Base-by-base conservation (phyloP, 2,113 vertebrate species). In the Larimichthys crocea region DNA sequence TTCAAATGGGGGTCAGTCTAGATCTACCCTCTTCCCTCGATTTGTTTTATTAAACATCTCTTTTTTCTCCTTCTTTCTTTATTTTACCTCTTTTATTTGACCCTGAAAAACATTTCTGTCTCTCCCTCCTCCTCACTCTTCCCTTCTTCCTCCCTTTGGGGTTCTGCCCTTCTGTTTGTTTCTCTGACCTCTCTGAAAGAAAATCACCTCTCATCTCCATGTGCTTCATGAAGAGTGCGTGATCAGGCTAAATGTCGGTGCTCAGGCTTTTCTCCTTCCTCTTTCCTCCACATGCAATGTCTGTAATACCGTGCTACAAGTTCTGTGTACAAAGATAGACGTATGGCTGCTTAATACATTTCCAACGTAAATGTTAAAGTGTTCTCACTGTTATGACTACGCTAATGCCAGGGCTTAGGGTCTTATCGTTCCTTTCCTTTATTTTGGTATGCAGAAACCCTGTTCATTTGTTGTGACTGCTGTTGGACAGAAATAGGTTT, bases 201-300 rank as follows among this genome's bases (percentile, higher is more conserved):
- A 71, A 88, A 79, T 86, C 84, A 87, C 87, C 82, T 83, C 66
- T 86, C 76, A 29, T 86, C 87, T 86, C 63, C 75, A 61, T 85
- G 79, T 56, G 84, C 86, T 88, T 66, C 76, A 61, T 12, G 55
- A 82, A 49, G 86, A 87, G 83, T 91, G 89, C 87, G 86, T 93
- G 92, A 92, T 84, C 84, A 61, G 84, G 74, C 82, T 80, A 85
- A 90, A 91, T 82, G 88, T 77, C 84, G 84, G 61, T 35, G 71
- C 78, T 74, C 55, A 86, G 74, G 85, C 71, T 88, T 88, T 92
- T 88, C 79, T 86, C 65, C 89, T 93, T 92, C 91, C 91, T 91
- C 86, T 92, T 92, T 88, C 72, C 77, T 74, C 74, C 59, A 40
- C 92, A 91, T 88, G 91, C 84, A 0, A 89, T 62, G 89, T 89